Conservation (phyloP, 2,113 vertebrate species). For the Bambusicola thoracicus region DNA sequence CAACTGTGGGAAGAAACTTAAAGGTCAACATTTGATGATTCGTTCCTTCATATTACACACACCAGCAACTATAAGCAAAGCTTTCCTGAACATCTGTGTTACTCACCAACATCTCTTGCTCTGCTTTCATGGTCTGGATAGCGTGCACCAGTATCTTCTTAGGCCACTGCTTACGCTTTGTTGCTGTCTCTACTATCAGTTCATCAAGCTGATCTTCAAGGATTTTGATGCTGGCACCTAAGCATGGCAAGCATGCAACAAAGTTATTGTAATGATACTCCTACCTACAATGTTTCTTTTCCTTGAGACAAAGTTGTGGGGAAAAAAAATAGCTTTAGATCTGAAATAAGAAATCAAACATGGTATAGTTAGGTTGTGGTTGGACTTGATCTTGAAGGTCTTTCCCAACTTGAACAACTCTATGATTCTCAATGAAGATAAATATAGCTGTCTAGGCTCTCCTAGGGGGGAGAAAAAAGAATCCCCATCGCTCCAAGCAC, state of each 20-base stretch:
- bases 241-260: slow-evolving; percentile 6
- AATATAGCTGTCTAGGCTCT: neutral
- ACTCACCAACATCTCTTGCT: slow-evolving; percentile 89
- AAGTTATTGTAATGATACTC: neutral
- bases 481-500: rapidly evolving
- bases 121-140: slow-evolving; percentile 82
- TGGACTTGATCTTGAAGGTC: too few species aligned
- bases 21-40: neutral
- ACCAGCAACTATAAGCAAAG: neutral
- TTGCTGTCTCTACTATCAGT: slow-evolving; percentile 83
- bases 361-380: neutral
- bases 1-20: neutral
- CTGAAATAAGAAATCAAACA: neutral
- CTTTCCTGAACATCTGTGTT: neutral
- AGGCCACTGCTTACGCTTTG: slow-evolving; percentile 85
- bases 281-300: neutral
- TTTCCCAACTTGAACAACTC: too few species aligned
- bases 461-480: neutral
- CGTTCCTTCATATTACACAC: neutral
- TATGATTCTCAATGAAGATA: neutral
- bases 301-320: neutral
- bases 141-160: slow-evolving; percentile 84
- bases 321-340: neutral
- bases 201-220: slow-evolving; percentile 90
- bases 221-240: slow-evolving; percentile 75